phyloP scores from a whole-genome alignment of 2,797 vertebrate genomes.

The Fundulus diaphanus region DNA sequence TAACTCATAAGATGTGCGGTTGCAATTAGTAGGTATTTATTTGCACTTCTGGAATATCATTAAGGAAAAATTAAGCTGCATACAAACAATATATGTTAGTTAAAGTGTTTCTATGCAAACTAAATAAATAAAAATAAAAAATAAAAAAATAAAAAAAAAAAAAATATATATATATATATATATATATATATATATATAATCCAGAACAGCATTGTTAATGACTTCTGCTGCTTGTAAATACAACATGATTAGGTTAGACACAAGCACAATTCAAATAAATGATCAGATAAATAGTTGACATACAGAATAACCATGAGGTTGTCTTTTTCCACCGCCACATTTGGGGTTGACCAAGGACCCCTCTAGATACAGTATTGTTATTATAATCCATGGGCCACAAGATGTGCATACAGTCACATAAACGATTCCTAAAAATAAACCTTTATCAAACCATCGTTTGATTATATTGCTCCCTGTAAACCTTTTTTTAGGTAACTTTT shows the following conservation, averaged over 20 bases:
- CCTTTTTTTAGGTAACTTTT: background rate
- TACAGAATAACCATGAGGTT: background rate
- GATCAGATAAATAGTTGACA: background rate
- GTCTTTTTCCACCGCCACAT: background rate
- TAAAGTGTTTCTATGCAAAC: background rate
- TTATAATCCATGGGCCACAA: background rate
- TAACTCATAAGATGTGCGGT: background rate
- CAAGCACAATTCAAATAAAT: background rate
- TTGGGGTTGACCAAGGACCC: background rate
- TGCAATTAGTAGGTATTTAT: background rate
- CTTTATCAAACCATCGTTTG: background rate
- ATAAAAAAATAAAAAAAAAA: too few species aligned
- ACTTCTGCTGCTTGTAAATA: background rate
- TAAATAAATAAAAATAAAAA: too few species aligned
- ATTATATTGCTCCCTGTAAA: background rate
- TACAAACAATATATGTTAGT: too few species aligned
- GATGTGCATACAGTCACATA: background rate
- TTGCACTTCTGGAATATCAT: background rate
- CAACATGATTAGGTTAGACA: background rate
- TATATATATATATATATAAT: too few species aligned
- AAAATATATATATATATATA: too few species aligned
- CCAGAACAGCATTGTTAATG: background rate
- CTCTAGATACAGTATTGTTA: background rate
- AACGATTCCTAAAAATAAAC: background rate
- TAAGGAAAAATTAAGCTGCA: too few species aligned